Base-by-base conservation (phyloP, 2,113 vertebrate species). In the Eonycteris spelaea region DNA sequence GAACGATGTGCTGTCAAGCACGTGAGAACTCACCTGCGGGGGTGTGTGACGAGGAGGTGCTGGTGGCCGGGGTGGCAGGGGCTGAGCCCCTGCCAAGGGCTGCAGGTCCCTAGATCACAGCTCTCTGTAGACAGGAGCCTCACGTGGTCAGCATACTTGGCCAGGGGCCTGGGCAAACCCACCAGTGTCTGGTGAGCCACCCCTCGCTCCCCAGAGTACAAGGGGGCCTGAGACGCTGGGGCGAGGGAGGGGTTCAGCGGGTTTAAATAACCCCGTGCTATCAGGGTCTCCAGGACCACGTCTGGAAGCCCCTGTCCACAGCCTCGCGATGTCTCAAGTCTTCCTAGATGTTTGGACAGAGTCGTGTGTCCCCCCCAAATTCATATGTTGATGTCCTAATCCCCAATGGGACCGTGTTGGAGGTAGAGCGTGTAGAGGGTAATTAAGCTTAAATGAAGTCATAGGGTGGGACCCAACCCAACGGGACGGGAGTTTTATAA, bases 1-100 rank as follows among this genome's bases (percentile, higher is more conserved):
- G 21, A 79, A 48, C 0, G 7, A 21, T 0, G 6, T 0, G 4
- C 43, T 7, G 0, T 13, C 21, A 7, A 7, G 51, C 18, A 21
- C 2, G 2, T 0, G 0, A 5, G 6, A 30, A 57, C 38, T 16
- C 43, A 26, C 33, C 10, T 10, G 19, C 3, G 5, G 57, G 48
- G n/a, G 0, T 4, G 18, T 30, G 33, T 26, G 33, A 8, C 30
- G 11, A 6, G 22, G 16, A 0, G 43, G 61, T 40, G 55, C 45
- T 0, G 51, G 24, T 4, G 75, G 51, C 77, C 5, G 0, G 1
- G 51, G 45, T 14, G 7, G 11, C 16, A 24, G 43, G n/a, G 51
- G 5, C 24, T 28, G 26, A 28, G 57, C 6, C 0, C 70, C 59
- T 7, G 2, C 40, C 19, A 61, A 53, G 6, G 7, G 40, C 2